Evolutionary conservation across 2,797 vertebrate genomes (phyloP).

Genomic region (Taenioides sp.): DNA sequence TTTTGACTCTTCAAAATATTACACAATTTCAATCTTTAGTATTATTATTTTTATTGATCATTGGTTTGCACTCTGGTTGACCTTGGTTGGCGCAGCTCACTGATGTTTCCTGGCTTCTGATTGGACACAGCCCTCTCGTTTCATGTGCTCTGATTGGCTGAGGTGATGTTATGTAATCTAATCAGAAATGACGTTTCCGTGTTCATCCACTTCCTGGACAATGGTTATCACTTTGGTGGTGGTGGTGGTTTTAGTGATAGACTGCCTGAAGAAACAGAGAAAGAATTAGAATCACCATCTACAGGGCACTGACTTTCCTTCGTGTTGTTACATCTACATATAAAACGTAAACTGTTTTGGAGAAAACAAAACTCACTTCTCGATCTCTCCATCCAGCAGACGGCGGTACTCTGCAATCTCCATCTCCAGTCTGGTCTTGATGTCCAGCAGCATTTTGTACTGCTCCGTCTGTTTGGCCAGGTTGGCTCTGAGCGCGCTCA

Average conservation of each 20-base stretch:
- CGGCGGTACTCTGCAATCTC: conserved; percentile 7
- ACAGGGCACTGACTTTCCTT: no score
- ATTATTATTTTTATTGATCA: background rate
- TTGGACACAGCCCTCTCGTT: background rate
- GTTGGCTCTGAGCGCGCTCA: conserved; percentile 1
- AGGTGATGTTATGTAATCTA: background rate
- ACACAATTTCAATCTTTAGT: no score
- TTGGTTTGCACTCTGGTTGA: background rate
- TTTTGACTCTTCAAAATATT: no score
- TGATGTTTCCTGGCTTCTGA: background rate
- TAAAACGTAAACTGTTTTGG: background rate
- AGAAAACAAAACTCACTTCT: background rate
- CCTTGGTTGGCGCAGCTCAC: background rate
- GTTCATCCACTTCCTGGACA: conserved; percentile 1
- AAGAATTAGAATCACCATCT: no score
- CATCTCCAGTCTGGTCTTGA: conserved; percentile 12
- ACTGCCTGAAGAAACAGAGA: no score
- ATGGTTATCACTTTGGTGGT: no score
- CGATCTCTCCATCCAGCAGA: conserved; percentile 6
- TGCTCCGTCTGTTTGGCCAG: background rate
- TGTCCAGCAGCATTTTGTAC: conserved; percentile 1
- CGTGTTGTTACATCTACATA: background rate
- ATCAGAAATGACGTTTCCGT: background rate
- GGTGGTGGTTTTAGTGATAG: no score
- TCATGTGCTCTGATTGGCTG: conserved; percentile 2